Evolutionary conservation across 1,140 invertebrate species (phyloP), one percentile per base, ranked within the genome.

Genomic region (Euura lappo): DNA sequence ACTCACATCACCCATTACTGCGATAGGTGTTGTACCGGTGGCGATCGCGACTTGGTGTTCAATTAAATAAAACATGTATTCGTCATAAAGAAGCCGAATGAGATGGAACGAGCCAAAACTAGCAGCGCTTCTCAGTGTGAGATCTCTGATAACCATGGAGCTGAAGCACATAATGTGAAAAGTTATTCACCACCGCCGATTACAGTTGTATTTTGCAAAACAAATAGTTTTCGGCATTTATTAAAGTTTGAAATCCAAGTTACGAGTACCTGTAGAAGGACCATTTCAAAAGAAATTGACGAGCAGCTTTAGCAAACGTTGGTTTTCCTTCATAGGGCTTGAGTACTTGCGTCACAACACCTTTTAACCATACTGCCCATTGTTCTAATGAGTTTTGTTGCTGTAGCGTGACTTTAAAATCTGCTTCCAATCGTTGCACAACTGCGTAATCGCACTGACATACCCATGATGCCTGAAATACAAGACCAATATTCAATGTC

Each of bases 31-130:
- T 79, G 95, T 93, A 64, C 94, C 94, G 60, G 93, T 94, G 44
- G 96, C 96, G 81, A 94, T 91, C 42, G 98, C 98, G 44, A 99
- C 97, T 86, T 97, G 94, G 85, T 98, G 96, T 88, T 99, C 98
- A 77, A 99, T 96, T 76, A 99, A 90, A 87, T 98, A 99, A 89
- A 98, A 98, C 94, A 99, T 98, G 85, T 99, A 99, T 86, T 99
- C 99, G 86, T 99, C 98, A 86, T 98, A 99, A 42, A 99, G 90
- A 76, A 99, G 89, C 66, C 98, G 93, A 80, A 99, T 98, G 67
- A 99, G 91, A 90, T 99, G 99, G 89, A 99, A 99, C 72, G 97
- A 99, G 51, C 98, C 99, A 89, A 99, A 99, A 85, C 97, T 98
- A 8, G 97, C 96, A 43, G 98, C 98, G 76, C 97, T 98, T 81